phyloP scores from a whole-genome alignment of 2,888 invertebrate genomes.

The Drosophila atroscutellata region DNA sequence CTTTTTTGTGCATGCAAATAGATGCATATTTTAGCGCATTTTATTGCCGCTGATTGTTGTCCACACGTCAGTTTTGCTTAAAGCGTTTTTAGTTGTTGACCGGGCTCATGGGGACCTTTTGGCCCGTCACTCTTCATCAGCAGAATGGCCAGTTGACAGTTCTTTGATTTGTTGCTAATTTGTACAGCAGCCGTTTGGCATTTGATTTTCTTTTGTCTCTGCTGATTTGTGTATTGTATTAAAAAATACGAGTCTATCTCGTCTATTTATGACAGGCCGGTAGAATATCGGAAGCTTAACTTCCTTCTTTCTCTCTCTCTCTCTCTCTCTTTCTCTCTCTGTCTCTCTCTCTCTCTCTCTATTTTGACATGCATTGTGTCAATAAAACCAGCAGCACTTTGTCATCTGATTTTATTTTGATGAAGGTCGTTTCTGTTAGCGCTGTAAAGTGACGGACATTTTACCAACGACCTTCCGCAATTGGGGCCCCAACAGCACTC shows the following conservation, averaged over 20 bases:
- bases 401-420: slow-evolving; percentile 69
- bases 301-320: not conserved
- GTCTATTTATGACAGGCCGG: slow-evolving; percentile 38
- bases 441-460: slow-evolving; percentile 42
- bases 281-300: slow-evolving; percentile 17
- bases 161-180: slow-evolving; percentile 70
- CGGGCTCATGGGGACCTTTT: not conserved
- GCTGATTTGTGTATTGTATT: slow-evolving; percentile 10
- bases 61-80: slow-evolving; percentile 42
- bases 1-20: slow-evolving; percentile 44
- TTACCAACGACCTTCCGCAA: slow-evolving; percentile 41
- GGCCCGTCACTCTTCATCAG: slow-evolving; percentile 35
- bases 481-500: not conserved
- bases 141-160: slow-evolving; percentile 14
- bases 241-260: slow-evolving; percentile 12
- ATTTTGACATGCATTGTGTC: slow-evolving; percentile 76
- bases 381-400: slow-evolving; percentile 62
- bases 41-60: slow-evolving; percentile 68
- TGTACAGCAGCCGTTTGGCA: slow-evolving; percentile 35
- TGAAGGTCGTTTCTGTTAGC: slow-evolving; percentile 72
- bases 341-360: not conserved
- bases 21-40: slow-evolving; percentile 53
- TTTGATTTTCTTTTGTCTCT: slow-evolving; percentile 7
- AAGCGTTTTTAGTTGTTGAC: slow-evolving; percentile 18
- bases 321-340: not conserved